Percentiles rank a stretch among this genome's conserved stretches.
Conservation (phyloP, 2,888 invertebrate genomes). For the Synanthedon formicaeformis region DNA sequence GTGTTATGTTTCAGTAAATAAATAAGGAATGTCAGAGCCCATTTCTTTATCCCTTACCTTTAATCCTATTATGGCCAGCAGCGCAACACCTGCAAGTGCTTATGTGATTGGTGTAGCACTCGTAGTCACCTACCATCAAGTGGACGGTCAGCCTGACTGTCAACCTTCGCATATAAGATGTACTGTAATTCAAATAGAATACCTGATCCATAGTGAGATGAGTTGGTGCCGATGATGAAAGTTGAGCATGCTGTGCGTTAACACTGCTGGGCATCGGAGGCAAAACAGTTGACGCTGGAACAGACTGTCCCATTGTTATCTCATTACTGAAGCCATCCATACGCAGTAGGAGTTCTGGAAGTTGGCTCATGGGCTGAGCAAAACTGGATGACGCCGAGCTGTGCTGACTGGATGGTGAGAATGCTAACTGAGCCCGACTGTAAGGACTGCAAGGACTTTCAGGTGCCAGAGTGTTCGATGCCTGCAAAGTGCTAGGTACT, state of each 20-base stretch:
- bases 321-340: slow-evolving; percentile 71
- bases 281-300: slow-evolving; percentile 69
- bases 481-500: slow-evolving; percentile 22
- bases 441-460: slow-evolving; percentile 69
- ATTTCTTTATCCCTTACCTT: too few relatives aligned
- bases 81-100: too few relatives aligned
- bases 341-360: slow-evolving; percentile 77
- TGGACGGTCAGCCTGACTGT: too few relatives aligned
- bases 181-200: slow-evolving; percentile 1
- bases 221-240: slow-evolving; percentile 90
- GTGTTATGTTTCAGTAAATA: too few relatives aligned
- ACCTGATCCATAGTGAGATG: slow-evolving; percentile 82
- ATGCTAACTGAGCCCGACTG: slow-evolving; percentile 58
- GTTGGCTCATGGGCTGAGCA: slow-evolving; percentile 51
- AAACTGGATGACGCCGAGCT: slow-evolving; percentile 67
- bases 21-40: too few relatives aligned
- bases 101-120: too few relatives aligned
- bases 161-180: too few relatives aligned
- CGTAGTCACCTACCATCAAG: too few relatives aligned
- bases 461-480: slow-evolving; percentile 29
- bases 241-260: slow-evolving; percentile 69
- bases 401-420: slow-evolving; percentile 77
- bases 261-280: slow-evolving; percentile 52
- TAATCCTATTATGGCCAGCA: too few relatives aligned
- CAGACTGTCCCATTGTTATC: slow-evolving; percentile 73